Conservation (phyloP, 2,797 vertebrate species). For the Alexandromys oeconomus region DNA sequence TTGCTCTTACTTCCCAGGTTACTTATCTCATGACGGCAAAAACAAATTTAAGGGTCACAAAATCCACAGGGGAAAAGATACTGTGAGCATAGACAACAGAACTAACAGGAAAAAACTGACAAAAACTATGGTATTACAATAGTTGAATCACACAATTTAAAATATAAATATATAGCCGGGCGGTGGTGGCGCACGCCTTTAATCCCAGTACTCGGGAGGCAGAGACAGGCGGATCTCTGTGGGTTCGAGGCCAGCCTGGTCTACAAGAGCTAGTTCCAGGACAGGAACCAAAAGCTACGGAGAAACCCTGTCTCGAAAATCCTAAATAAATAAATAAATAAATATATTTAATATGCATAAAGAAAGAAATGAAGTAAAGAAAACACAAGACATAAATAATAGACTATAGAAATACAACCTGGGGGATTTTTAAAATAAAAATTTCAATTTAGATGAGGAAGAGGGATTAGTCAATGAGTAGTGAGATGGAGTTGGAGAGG, state of each 20-base stretch:
- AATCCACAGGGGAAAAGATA: constrained; percentile 23
- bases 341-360: constrained; percentile 34
- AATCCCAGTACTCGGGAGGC: no score
- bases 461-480: not conserved
- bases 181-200: no score
- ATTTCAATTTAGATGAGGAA: not conserved
- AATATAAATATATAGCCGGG: constrained; percentile 27
- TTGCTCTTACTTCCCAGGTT: constrained; percentile 30
- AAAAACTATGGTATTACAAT: constrained; percentile 18
- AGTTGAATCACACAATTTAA: constrained; percentile 22
- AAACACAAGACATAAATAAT: constrained; percentile 37
- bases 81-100: not conserved
- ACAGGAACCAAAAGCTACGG: no score
- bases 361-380: constrained; percentile 35
- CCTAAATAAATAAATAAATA: not conserved
- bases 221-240: no score
- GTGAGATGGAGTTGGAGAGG: not conserved
- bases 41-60: constrained; percentile 32
- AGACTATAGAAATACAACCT: not conserved
- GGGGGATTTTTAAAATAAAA: not conserved
- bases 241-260: no score
- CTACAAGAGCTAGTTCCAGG: no score
- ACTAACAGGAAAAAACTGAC: not conserved
- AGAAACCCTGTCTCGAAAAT: no score
- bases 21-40: constrained; percentile 31